Evolutionary conservation across 2,888 invertebrate species (phyloP).

Genomic region (Spialia ferax): DNA sequence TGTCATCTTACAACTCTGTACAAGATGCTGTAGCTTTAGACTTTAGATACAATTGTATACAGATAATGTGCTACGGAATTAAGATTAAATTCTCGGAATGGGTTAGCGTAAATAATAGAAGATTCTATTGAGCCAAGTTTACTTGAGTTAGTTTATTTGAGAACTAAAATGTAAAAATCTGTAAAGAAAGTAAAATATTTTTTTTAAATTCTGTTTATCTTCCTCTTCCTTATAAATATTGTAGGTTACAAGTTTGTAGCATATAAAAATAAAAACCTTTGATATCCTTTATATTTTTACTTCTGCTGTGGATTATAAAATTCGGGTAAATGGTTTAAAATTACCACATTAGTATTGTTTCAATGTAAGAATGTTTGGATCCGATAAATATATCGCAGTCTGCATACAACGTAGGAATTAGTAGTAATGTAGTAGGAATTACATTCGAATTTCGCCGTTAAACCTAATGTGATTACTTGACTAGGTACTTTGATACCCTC

Average conservation of each 20-base stretch:
- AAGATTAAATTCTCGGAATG: background rate
- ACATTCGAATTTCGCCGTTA: constrained; percentile 1
- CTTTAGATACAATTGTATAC: background rate
- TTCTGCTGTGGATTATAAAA: too few species aligned
- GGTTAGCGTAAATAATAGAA: background rate
- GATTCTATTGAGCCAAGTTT: background rate
- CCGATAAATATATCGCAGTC: background rate
- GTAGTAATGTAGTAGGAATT: too few species aligned
- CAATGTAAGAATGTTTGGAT: background rate
- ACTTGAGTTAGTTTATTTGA: too few species aligned
- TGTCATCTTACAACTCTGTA: background rate
- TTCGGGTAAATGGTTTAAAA: too few species aligned
- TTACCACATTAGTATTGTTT: background rate
- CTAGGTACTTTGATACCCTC: constrained; percentile 10
- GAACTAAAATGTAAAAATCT: too few species aligned
- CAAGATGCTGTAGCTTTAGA: too few species aligned
- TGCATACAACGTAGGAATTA: background rate
- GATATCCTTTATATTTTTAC: too few species aligned
- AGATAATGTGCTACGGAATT: background rate
- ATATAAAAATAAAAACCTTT: too few species aligned
- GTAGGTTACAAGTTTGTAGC: too few species aligned
- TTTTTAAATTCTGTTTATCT: too few species aligned
- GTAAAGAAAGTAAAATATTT: too few species aligned
- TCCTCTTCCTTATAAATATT: too few species aligned
- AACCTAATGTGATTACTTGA: constrained; percentile 25